Conservation (phyloP, 2,797 vertebrate genomes). For the Amazona ochrocephala region DNA sequence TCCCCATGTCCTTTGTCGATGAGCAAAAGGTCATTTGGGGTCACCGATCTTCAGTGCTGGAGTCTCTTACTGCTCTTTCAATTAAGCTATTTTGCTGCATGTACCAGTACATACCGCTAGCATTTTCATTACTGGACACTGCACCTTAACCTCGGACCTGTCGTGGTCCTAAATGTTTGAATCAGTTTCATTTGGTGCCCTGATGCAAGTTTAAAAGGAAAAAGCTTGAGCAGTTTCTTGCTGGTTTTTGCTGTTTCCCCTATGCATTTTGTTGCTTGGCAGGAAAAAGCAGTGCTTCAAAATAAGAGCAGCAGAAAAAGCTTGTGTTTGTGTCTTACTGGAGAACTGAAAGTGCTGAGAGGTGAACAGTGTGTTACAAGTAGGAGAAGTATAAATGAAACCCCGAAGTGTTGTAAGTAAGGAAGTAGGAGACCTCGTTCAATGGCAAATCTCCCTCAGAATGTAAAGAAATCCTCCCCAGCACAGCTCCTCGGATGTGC, state of each 20-base stretch:
- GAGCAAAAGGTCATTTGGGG: not conserved
- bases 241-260: not conserved
- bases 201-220: not conserved
- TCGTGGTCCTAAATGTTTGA: not conserved
- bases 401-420: not conserved
- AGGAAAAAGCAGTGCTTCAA: accelerated
- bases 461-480: accelerated
- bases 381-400: not conserved
- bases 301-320: not conserved
- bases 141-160: not conserved
- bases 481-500: accelerated
- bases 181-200: not conserved
- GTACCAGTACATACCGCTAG: not conserved
- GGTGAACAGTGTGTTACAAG: not conserved
- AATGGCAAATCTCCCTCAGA: not conserved
- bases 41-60: not conserved
- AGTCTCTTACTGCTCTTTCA: not conserved
- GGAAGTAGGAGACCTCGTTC: not conserved
- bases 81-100: not conserved
- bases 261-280: not conserved
- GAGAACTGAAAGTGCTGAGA: not conserved
- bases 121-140: not conserved
- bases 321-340: not conserved
- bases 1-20: accelerated
- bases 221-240: not conserved